Evolutionary conservation across 2,888 invertebrate genomes (phyloP).

Genomic region (Calephelis perditalis): DNA sequence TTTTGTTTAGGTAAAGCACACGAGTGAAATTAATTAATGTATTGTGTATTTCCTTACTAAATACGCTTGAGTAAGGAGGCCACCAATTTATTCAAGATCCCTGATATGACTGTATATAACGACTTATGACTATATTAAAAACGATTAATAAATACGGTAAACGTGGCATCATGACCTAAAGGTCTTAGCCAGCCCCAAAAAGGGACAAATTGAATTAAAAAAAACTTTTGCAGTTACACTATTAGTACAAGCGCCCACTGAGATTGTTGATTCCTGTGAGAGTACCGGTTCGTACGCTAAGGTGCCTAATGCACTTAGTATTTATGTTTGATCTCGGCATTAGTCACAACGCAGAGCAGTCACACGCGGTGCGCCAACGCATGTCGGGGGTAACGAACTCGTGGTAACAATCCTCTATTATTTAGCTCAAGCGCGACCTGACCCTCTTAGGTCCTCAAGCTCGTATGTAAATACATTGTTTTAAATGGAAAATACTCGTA

Average conservation of each 20-base stretch:
- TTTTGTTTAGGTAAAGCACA: too few relatives aligned
- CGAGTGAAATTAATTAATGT: too few relatives aligned
- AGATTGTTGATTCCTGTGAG: slow-evolving; percentile 3
- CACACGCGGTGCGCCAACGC: slow-evolving; percentile 45
- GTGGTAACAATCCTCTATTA: slow-evolving; percentile 47
- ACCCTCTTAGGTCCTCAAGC: slow-evolving; percentile 29
- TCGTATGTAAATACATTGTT: slow-evolving; percentile 18
- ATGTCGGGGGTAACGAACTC: slow-evolving; percentile 49
- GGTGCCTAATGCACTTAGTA: slow-evolving; percentile 10
- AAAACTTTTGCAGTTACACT: not conserved
- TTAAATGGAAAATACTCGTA: slow-evolving; percentile 12
- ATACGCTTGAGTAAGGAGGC: too few relatives aligned
- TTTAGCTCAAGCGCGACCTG: slow-evolving; percentile 35
- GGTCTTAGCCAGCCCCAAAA: too few relatives aligned
- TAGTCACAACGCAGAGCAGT: slow-evolving; percentile 23
- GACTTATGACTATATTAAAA: too few relatives aligned
- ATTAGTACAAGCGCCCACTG: too few relatives aligned
- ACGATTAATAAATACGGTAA: too few relatives aligned
- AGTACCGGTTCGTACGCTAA: slow-evolving; percentile 5
- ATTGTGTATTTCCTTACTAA: too few relatives aligned
- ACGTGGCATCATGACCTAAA: too few relatives aligned
- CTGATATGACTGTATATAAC: too few relatives aligned
- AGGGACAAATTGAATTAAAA: not conserved
- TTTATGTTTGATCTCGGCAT: slow-evolving; percentile 7
- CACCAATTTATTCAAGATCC: too few relatives aligned